phyloP scores from a whole-genome alignment of 2,888 invertebrate genomes.

The Malthinus seriepunctatus region DNA sequence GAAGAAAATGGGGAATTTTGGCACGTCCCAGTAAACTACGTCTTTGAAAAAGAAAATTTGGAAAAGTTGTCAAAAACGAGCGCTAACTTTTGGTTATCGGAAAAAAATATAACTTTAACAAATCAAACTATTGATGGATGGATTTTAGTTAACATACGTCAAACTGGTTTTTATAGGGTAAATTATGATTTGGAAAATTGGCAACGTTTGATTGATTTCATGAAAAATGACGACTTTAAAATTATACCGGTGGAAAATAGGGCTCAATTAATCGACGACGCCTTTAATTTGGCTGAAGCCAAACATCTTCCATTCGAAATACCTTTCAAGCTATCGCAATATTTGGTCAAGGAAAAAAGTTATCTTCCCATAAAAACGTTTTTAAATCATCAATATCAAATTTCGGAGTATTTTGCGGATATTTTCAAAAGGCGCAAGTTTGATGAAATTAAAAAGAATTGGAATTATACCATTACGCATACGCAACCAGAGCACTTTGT shows the following conservation, averaged over 20 bases:
- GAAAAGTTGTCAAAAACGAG: constrained; percentile 13
- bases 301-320: constrained; percentile 59
- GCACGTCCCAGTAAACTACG: constrained; percentile 17
- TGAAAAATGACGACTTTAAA: constrained; percentile 53
- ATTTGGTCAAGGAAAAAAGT: constrained; percentile 62
- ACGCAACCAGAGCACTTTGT: background rate
- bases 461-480: background rate
- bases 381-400: accelerated
- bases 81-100: constrained; percentile 26
- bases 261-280: constrained; percentile 77
- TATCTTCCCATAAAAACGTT: constrained; percentile 57
- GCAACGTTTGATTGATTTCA: constrained; percentile 58
- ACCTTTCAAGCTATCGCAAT: constrained; percentile 62
- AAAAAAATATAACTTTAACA: background rate
- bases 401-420: background rate
- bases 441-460: background rate
- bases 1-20: background rate
- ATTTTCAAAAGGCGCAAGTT: background rate
- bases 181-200: constrained; percentile 73
- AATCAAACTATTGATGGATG: constrained; percentile 22
- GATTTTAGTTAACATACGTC: constrained; percentile 48
- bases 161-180: constrained; percentile 64
- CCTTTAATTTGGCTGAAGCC: constrained; percentile 65
- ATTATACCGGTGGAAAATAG: constrained; percentile 67
- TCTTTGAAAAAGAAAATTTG: background rate